These are phyloP conservation scores for Leucoraja ocellata DNA, from an alignment of 2,797 vertebrate species.

Conservation along the genomic window DNA sequence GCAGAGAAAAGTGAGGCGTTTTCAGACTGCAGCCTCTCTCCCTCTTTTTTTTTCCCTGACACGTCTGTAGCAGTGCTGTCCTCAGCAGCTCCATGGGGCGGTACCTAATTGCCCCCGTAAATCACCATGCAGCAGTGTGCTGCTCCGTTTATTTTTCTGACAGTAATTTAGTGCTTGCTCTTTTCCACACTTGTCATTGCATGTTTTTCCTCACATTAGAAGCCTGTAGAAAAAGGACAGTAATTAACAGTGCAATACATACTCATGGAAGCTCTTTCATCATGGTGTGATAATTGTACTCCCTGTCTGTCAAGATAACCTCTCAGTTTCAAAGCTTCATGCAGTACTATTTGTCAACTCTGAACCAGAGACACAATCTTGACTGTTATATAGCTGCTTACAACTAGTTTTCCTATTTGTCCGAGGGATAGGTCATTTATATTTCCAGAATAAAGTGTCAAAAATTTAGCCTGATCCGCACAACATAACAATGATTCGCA, in stretches of 20 bases:
- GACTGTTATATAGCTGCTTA: constrained; percentile 57
- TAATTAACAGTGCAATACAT: constrained; percentile 93
- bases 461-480: constrained; percentile 69
- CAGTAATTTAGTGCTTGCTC: constrained; percentile 99
- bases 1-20: constrained; percentile 46
- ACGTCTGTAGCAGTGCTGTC: constrained; percentile 67
- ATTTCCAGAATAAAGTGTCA: constrained; percentile 69
- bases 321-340: constrained; percentile 70
- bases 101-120: constrained; percentile 99
- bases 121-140: constrained; percentile 77
- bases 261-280: constrained; percentile 89
- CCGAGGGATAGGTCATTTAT: constrained; percentile 73
- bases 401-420: constrained; percentile 69
- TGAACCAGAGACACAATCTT: constrained; percentile 56
- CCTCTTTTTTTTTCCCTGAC: constrained; percentile 47
- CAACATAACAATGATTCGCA: constrained; percentile 64
- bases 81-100: constrained; percentile 85
- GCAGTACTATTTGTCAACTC: constrained; percentile 83
- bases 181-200: constrained; percentile 99
- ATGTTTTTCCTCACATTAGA: constrained; percentile 99
- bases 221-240: constrained; percentile 94
- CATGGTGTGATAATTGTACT: constrained; percentile 99
- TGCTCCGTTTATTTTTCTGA: constrained; percentile 98
- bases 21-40: constrained; percentile 42
- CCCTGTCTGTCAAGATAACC: constrained; percentile 95